Percentiles rank a stretch among this genome's conserved stretches.
These are phyloP conservation scores for Apogon hyalosoma DNA, from an alignment of 2,797 vertebrate genomes.

Conservation along the genomic window DNA sequence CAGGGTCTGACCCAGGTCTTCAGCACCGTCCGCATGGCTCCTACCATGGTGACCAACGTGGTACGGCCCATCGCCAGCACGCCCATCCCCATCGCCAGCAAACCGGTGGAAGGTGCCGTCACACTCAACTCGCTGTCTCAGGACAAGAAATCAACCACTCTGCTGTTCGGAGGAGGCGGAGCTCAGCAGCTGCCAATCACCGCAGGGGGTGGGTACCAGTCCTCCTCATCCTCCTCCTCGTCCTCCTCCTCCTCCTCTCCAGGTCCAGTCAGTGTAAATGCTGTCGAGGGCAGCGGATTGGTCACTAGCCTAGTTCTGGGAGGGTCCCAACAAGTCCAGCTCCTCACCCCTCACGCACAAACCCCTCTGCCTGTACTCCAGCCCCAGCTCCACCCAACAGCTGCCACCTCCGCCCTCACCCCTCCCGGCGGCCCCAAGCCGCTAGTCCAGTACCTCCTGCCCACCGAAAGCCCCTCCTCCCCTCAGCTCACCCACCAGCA, in stretches of 20 bases:
- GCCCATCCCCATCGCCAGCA: constrained; percentile 88
- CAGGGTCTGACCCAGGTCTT: constrained; percentile 65
- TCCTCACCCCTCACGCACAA: constrained; percentile 81
- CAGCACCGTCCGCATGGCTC: constrained; percentile 76
- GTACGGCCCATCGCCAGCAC: constrained; percentile 88
- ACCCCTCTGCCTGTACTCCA: constrained; percentile 85
- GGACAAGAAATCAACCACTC: constrained; percentile 74
- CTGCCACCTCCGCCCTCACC: constrained; percentile 69
- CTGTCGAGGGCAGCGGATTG: constrained; percentile 71
- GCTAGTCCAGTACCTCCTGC: constrained; percentile 90
- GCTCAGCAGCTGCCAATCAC: constrained; percentile 70
- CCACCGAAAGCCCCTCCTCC: constrained; percentile 75
- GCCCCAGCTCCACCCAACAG: constrained; percentile 81
- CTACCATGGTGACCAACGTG: constrained; percentile 88
- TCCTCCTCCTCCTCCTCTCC: constrained; percentile 72
- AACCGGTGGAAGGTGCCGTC: constrained; percentile 75
- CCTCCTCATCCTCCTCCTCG: constrained; percentile 61
- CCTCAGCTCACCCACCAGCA: constrained; percentile 79
- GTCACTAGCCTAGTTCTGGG: constrained; percentile 85
- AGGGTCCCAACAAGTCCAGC: constrained; percentile 83
- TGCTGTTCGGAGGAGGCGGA: constrained; percentile 77
- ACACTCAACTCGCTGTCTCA: constrained; percentile 63
- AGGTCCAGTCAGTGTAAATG: constrained; percentile 74
- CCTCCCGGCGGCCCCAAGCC: constrained; percentile 69
- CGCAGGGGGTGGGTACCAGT: constrained; percentile 84